Conservation (phyloP, 2,113 vertebrate species). For the Coracopsis vasa region DNA sequence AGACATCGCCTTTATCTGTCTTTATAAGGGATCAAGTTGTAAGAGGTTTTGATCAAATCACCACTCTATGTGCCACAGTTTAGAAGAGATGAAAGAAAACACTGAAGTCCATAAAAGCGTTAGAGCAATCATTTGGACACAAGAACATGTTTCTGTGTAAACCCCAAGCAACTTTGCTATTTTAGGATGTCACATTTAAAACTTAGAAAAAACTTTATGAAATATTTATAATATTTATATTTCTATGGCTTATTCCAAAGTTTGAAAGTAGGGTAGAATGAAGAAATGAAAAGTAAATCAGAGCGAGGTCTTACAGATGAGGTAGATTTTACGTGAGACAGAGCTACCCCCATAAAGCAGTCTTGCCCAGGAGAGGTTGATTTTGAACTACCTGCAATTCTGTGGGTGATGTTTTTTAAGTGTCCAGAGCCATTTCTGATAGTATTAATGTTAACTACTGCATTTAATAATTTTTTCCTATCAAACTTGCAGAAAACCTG, state of each 20-base stretch:
- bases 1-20: background rate
- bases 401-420: background rate
- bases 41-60: slow-evolving; percentile 9
- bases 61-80: background rate
- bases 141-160: background rate
- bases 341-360: background rate
- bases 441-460: background rate
- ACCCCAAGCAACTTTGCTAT: background rate
- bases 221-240: background rate
- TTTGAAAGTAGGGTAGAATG: background rate
- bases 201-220: background rate
- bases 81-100: background rate
- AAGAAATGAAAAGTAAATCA: background rate
- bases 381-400: background rate
- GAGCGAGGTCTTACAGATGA: background rate
- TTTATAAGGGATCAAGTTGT: background rate
- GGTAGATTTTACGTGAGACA: background rate
- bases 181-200: background rate
- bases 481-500: background rate
- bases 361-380: background rate
- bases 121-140: background rate
- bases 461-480: background rate
- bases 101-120: background rate
- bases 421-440: background rate
- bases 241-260: background rate